A percentile compares a stretch with the other conserved stretches of the same genome.
phyloP scores from a whole-genome alignment of 2,113 vertebrate species.

The Rhodinocichla rosea region DNA sequence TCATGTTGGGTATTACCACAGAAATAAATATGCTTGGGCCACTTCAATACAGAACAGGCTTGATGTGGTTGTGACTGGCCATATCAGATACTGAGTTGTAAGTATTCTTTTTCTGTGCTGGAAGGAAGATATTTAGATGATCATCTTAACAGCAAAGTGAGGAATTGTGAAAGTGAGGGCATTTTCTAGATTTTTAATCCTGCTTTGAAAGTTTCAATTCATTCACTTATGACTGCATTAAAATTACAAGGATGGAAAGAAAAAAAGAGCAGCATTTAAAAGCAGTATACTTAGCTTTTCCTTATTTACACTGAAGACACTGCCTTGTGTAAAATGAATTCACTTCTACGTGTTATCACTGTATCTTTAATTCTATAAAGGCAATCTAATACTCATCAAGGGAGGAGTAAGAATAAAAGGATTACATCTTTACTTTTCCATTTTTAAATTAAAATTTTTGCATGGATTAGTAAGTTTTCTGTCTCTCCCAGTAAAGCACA shows the following conservation, averaged over 20 bases:
- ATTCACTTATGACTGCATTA: background rate
- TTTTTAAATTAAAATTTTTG: conserved; percentile 52
- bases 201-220: background rate
- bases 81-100: background rate
- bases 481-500: conserved; percentile 37
- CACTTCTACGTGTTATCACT: background rate
- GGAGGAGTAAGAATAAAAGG: conserved; percentile 37
- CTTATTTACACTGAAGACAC: conserved; percentile 38
- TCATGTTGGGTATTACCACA: background rate
- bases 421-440: conserved; percentile 24
- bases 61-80: background rate
- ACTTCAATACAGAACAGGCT: background rate
- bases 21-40: background rate
- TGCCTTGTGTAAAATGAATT: conserved; percentile 4
- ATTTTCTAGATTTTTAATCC: background rate
- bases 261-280: conserved; percentile 1
- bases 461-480: background rate
- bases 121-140: background rate
- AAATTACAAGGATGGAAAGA: background rate
- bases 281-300: conserved; percentile 15
- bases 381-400: background rate
- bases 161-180: background rate
- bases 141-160: background rate
- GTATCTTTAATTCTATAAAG: background rate
- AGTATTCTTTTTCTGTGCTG: background rate